These are phyloP conservation scores for Tuta absoluta DNA, from an alignment of 2,888 invertebrate genomes.

Conservation along the genomic window DNA sequence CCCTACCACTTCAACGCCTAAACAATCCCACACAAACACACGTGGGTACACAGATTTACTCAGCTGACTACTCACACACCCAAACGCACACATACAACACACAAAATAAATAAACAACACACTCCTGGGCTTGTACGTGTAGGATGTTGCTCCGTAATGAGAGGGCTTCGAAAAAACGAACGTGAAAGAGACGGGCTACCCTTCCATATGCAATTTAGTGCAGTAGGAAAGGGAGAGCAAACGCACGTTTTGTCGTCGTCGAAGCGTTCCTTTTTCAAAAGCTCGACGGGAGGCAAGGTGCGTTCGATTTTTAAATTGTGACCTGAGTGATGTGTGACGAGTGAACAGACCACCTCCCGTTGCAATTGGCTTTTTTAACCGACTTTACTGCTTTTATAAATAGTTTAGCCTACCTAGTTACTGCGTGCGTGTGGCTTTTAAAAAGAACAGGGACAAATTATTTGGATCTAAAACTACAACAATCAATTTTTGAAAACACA, in stretches of 20 bases:
- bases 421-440: neutral
- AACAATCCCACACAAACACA: slow-evolving; percentile 51
- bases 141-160: slow-evolving; percentile 68
- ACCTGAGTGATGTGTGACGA: slow-evolving; percentile 68
- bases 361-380: slow-evolving; percentile 25
- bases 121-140: slow-evolving; percentile 50
- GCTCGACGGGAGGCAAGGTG: slow-evolving; percentile 78
- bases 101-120: slow-evolving; percentile 53
- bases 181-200: slow-evolving; percentile 49
- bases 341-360: slow-evolving; percentile 33
- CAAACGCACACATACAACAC: slow-evolving; percentile 36
- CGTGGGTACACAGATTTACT: slow-evolving; percentile 55
- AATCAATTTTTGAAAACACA: neutral
- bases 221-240: slow-evolving; percentile 46
- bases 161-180: slow-evolving; percentile 71
- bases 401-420: slow-evolving; percentile 10
- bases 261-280: slow-evolving; percentile 68
- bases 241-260: slow-evolving; percentile 56
- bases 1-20: slow-evolving; percentile 44
- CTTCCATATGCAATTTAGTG: slow-evolving; percentile 27
- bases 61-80: slow-evolving; percentile 72
- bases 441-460: neutral
- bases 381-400: slow-evolving; percentile 14
- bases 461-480: neutral
- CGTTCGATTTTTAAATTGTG: slow-evolving; percentile 73